Base-by-base conservation (phyloP, 1,140 invertebrate genomes). In the Cotesia vestalis region DNA sequence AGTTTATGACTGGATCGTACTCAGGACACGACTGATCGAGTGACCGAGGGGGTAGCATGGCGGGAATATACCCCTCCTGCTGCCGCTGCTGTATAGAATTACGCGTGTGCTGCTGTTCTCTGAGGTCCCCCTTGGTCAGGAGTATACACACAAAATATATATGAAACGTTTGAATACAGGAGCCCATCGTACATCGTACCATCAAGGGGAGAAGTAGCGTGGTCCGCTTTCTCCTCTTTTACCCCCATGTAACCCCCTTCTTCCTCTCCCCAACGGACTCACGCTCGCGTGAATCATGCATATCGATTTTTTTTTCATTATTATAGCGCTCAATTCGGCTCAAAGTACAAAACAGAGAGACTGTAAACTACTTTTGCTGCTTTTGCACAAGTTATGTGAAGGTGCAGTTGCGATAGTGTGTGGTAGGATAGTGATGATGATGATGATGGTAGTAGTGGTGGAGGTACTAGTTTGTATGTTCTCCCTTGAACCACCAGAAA, bases 11-110 rank as follows among this genome's bases (percentile, higher is more conserved):
- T 68, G 79, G 77, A 78, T 81, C 81, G 77, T 72, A 84, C 82
- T 79, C 79, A 83, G 81, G 82, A 83, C 84, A 86, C 84, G 84
- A 85, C 85, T 86, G 84, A 85, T 86, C 85, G 84, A 85, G 82
- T 85, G 83, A 84, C 84, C 85, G 83, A 84, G 82, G 84, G 85
- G 84, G 84, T 86, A 85, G 83, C 82, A 84, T 85, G 80, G 79
- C 79, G 80, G 77, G 78, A 80, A 66, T 51, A 83, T 84, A 85
- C 83, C 84, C 83, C 84, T 85, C 83, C 80, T 80, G 74, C 78
- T 83, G 71, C 80, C 80, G 74, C 78, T 83, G 71, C 68, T 82
- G 80, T 84, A 85, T 85, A 82, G 80, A 83, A 83, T 85, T 85
- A 83, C 83, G 80, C 76, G 78, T 79, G 75, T 71, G 69, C 67